Evolutionary conservation across 1,140 invertebrate genomes (phyloP).

Genomic region (Steinernema khuongi): DNA sequence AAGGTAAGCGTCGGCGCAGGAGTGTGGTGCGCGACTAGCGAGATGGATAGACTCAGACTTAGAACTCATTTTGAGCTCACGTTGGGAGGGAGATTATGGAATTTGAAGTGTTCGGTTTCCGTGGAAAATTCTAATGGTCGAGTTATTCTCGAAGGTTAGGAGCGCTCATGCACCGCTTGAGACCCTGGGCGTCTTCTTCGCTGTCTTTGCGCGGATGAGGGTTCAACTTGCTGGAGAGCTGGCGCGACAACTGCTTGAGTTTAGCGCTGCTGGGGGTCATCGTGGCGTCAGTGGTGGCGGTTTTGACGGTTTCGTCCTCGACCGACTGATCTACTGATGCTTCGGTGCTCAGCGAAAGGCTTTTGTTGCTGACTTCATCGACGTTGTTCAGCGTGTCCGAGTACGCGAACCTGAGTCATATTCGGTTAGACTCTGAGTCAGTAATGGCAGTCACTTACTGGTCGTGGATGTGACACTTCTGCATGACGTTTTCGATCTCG

Average conservation of each 20-base stretch:
- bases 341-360: neutral
- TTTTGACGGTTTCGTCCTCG: neutral
- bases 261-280: neutral
- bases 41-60: neutral
- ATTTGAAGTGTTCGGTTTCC: neutral
- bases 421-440: neutral
- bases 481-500: slow-evolving; percentile 38
- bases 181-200: neutral
- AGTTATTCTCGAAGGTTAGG: neutral
- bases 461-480: slow-evolving; percentile 22
- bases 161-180: neutral
- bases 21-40: neutral
- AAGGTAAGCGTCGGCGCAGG: neutral
- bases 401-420: slow-evolving; percentile 27
- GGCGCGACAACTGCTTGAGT: neutral
- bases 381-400: slow-evolving; percentile 22
- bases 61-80: neutral
- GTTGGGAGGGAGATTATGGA: neutral
- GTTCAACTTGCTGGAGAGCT: neutral
- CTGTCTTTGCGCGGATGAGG: neutral
- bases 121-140: neutral
- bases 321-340: too few relatives aligned
- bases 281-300: neutral
- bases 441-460: slow-evolving; percentile 22
- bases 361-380: slow-evolving; percentile 19